Evolutionary conservation across 2,888 invertebrate genomes (phyloP), one percentile per base, ranked within the genome.

Genomic region (Microdon myrmicae): DNA sequence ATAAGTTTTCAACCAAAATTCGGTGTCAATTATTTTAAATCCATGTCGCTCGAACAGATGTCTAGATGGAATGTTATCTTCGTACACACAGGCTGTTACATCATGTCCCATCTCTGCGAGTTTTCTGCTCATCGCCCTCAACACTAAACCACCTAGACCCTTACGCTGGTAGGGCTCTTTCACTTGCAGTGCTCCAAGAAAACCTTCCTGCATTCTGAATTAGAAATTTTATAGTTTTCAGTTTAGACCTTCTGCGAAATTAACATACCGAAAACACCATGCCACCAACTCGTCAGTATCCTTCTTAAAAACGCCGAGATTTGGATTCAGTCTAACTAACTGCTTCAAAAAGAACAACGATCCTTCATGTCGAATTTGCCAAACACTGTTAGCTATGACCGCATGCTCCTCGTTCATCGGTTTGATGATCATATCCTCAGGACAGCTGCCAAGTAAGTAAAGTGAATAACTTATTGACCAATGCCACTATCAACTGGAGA

Each of bases 191-290:
- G 71, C 72, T 3, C 74, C 75, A 3, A 76, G 64, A 4, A 73
- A 72, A 10, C 76, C 76, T 6, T 69, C 71, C 43, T 72, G 73
- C 7, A 73, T 25, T 22, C 74, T 74, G 35, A 7, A 19, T 28
- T 17, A 16, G 7, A 22, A 16, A 39, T 25, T 35, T 28, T 13
- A 32, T n/a, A n/a, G n/a, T n/a, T n/a, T n/a, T n/a, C n/a, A n/a
- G n/a, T n/a, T n/a, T n/a, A n/a, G n/a, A n/a, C n/a, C n/a, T n/a
- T n/a, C n/a, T n/a, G n/a, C n/a, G n/a, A 16, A 0, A 6, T 3
- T n/a, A 6, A 22, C 23, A 22, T 51, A 78, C 79, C 77, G 69
- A 4, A 79, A 69, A 53, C 77, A 79, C 80, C 80, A 80, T 1
- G 76, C 80, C 1, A 79, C 71, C 19, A 79, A 49, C 38, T 76